Evolutionary conservation across 1,140 invertebrate genomes (phyloP), one percentile per base, ranked within the genome.

Genomic region (honey bee (Apis mellifera)): DNA sequence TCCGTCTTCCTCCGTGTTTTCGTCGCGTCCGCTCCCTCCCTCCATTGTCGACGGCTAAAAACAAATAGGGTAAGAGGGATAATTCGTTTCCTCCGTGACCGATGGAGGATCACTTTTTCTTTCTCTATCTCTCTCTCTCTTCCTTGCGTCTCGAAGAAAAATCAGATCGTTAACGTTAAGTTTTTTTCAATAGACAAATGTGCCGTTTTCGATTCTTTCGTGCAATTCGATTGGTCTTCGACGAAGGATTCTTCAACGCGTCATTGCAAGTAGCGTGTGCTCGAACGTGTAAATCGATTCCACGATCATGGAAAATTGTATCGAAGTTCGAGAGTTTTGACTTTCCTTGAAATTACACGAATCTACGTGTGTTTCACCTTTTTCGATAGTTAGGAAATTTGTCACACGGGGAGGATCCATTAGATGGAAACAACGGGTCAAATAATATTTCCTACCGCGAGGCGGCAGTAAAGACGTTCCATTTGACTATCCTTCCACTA

Each of bases 31-130:
- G 81, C 78, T 78, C 55, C 52, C 19, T 86, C 87, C 85, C 90
- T 77, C 80, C 69, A 57, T 81, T 83, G 86, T 87, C 84, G 87
- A 80, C 86, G 89, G 84, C 87, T 64, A 82, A 90, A 93, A 92
- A 93, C 91, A 93, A 93, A 93, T 92, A 92, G 89, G 89, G 72
- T 81, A 85, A 82, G 69, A 89, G 88, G 90, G 89, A 91, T 92
- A 91, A 89, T 85, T 90, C 84, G 89, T 82, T 78, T 83, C 66
- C 66, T 83, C 66, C 66, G 65, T 78, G 79, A 84, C 69, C 77
- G 83, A 72, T 64, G 65, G 32, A 60, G 57, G 60, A 80, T 84
- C 80, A 48, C 54, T 32, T 68, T 69, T 66, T 48, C 80, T 82
- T 70, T 42, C 70, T 48, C 80, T 82, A 68, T 2, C 26, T 32